Evolutionary conservation across 2,797 vertebrate species (phyloP).

Genomic region (Molothrus aeneus): DNA sequence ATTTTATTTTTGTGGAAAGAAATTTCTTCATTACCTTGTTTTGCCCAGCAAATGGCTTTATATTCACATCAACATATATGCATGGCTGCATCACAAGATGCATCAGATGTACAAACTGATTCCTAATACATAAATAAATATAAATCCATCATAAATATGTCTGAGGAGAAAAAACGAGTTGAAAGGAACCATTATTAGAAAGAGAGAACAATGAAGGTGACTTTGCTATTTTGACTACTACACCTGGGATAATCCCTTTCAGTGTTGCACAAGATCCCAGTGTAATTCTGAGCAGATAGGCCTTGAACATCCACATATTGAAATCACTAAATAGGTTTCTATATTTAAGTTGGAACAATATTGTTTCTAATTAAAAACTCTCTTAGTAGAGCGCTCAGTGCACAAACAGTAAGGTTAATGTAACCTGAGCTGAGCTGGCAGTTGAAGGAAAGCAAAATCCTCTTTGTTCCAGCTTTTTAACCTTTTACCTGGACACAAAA

Average conservation of each 20-base stretch:
- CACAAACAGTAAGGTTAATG: slow-evolving; percentile 4
- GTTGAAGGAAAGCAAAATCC: not conserved
- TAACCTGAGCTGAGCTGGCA: not conserved
- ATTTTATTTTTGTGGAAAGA: not conserved
- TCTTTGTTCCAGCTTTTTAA: not conserved
- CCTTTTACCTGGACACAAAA: not conserved
- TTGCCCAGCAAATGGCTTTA: not conserved
- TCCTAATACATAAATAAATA: not conserved
- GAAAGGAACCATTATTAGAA: not conserved
- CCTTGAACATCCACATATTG: slow-evolving; percentile 3
- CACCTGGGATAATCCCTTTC: slow-evolving; percentile 54
- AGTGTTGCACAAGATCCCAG: not conserved
- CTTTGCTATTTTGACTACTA: slow-evolving; percentile 52
- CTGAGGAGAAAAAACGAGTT: not conserved
- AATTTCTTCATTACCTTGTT: not conserved
- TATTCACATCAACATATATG: not conserved
- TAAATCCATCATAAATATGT: not conserved
- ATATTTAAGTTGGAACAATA: slow-evolving; percentile 57
- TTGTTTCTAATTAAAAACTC: slow-evolving; percentile 55
- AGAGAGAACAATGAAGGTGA: slow-evolving; percentile 12
- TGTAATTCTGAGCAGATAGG: slow-evolving; percentile 42
- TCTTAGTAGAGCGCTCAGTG: not conserved
- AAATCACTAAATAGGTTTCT: slow-evolving; percentile 55
- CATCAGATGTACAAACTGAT: not conserved
- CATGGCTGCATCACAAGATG: not conserved